Evolutionary conservation across 2,888 invertebrate genomes (phyloP).

Genomic region (Carabus problematicus): DNA sequence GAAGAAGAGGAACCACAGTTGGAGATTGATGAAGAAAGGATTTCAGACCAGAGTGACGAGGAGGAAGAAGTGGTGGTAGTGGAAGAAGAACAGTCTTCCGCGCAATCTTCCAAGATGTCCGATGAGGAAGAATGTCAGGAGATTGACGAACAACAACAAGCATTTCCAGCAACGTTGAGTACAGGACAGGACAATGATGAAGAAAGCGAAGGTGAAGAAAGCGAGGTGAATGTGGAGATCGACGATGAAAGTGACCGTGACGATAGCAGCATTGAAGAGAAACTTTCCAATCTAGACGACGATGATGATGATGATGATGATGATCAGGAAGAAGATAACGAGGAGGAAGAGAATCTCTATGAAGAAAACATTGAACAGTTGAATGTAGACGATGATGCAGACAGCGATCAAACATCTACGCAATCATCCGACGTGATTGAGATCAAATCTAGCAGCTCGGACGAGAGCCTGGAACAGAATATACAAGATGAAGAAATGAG

Average conservation of each 20-base stretch:
- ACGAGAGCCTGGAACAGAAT: conserved; percentile 22
- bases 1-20: conserved; percentile 1
- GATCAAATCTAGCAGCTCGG: conserved; percentile 26
- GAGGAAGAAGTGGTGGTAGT: conserved; percentile 1
- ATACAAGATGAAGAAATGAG: conserved; percentile 6
- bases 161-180: conserved; percentile 17
- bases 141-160: conserved; percentile 21
- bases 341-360: conserved; percentile 20
- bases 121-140: conserved; percentile 19
- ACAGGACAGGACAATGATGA: conserved; percentile 20
- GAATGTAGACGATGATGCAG: conserved; percentile 30
- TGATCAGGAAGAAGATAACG: conserved; percentile 12
- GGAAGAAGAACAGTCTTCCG: conserved; percentile 1
- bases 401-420: conserved; percentile 26
- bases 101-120: background rate
- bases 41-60: conserved; percentile 15
- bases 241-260: conserved; percentile 22
- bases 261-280: conserved; percentile 35
- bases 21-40: conserved; percentile 5
- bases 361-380: background rate
- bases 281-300: conserved; percentile 22
- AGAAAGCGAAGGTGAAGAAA: conserved; percentile 18
- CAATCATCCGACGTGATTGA: conserved; percentile 31
- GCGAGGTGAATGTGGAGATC: background rate
- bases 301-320: conserved; percentile 27